Conservation (phyloP, 2,113 vertebrate species). For the Dermatemys mawii region DNA sequence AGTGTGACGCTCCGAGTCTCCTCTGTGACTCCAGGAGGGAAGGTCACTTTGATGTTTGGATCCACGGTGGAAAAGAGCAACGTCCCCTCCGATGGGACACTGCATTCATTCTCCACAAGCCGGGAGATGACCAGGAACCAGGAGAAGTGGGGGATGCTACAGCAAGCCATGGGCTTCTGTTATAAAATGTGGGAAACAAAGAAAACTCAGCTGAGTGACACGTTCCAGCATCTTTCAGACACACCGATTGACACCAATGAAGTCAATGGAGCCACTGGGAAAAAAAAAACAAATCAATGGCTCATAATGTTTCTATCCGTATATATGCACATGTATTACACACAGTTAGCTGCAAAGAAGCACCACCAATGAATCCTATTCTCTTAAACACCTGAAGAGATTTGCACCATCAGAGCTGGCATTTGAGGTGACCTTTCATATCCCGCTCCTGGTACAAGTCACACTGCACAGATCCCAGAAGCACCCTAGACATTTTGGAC, state of each 20-base stretch:
- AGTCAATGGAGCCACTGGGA: neutral
- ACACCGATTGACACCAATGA: neutral
- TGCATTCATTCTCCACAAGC: slow-evolving; percentile 85
- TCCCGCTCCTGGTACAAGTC: neutral
- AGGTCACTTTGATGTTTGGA: slow-evolving; percentile 88
- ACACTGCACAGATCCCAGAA: neutral
- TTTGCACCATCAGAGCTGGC: neutral
- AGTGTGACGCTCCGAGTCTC: slow-evolving; percentile 74
- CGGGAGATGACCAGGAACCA: slow-evolving; percentile 93
- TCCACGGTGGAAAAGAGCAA: slow-evolving; percentile 87
- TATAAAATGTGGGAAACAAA: neutral
- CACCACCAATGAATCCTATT: neutral
- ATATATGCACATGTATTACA: neutral
- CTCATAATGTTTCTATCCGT: neutral
- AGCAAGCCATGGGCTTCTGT: slow-evolving; percentile 83
- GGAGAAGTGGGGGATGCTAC: slow-evolving; percentile 91
- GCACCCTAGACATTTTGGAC: neutral
- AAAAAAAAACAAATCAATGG: neutral
- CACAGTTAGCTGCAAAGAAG: neutral
- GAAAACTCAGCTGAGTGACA: neutral
- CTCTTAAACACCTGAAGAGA: neutral
- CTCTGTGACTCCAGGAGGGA: slow-evolving; percentile 86
- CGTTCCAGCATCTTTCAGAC: neutral
- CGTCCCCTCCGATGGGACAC: slow-evolving; percentile 82
- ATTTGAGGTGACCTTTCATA: neutral